A percentile compares a stretch with the other conserved stretches of the same genome.
These are phyloP conservation scores for Lordiphosa clarofinis DNA, from an alignment of 1,140 invertebrate species.

Conservation along the genomic window DNA sequence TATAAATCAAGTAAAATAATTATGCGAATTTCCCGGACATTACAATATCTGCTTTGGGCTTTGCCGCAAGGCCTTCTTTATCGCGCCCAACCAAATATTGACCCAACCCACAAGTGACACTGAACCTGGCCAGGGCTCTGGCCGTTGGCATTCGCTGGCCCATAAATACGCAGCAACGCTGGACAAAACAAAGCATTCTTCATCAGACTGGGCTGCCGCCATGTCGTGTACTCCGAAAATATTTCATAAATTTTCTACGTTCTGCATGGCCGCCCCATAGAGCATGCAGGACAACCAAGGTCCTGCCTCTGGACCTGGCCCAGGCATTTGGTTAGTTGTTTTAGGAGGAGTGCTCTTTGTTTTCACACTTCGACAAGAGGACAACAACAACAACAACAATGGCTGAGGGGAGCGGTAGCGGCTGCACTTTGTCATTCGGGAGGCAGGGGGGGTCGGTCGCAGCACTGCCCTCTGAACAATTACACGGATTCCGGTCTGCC, in stretches of 20 bases:
- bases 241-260: conserved; percentile 56
- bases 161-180: background rate
- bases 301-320: conserved; percentile 1
- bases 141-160: background rate
- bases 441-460: conserved; percentile 17
- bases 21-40: conserved; percentile 59
- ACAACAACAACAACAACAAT: conserved; percentile 1
- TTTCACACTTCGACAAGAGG: conserved; percentile 53
- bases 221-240: conserved; percentile 45
- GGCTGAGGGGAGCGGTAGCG: background rate
- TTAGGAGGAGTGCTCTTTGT: conserved; percentile 37
- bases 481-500: conserved; percentile 39
- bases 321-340: conserved; percentile 32
- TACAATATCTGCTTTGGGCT: conserved; percentile 43
- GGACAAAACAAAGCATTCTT: conserved; percentile 73
- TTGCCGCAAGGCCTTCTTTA: conserved; percentile 48
- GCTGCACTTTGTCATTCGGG: conserved; percentile 68
- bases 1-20: conserved; percentile 70
- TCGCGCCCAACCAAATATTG: conserved; percentile 56
- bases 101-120: conserved; percentile 22
- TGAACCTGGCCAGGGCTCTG: conserved; percentile 2
- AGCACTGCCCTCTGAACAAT: conserved; percentile 54
- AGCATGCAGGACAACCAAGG: background rate
- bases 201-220: conserved; percentile 26
- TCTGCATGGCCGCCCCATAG: conserved; percentile 26